These are phyloP conservation scores for Formicarius rufipectus DNA, from an alignment of 2,113 vertebrate species.

Conservation along the genomic window DNA sequence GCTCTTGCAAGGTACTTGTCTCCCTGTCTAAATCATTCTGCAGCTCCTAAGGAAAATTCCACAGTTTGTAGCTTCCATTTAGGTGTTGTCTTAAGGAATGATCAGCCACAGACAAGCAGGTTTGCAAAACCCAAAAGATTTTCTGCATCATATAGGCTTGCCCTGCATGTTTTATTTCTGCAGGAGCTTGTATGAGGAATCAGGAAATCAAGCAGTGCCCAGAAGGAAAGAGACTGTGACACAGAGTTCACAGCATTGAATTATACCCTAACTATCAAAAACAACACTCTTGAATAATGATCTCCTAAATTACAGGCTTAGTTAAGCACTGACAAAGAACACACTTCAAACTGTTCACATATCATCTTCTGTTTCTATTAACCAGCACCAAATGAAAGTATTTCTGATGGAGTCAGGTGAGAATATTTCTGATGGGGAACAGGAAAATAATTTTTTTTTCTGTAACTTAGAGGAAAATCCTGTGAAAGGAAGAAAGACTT, in stretches of 20 bases:
- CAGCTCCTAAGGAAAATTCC: conserved; percentile 80
- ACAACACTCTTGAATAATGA: neutral
- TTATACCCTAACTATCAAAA: neutral
- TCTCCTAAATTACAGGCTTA: neutral
- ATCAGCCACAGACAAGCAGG: neutral
- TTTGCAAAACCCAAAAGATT: neutral
- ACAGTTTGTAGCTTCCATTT: neutral
- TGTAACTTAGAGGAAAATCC: neutral
- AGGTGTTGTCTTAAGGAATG: neutral
- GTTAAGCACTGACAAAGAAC: neutral
- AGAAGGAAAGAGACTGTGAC: neutral
- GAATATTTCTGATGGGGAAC: neutral
- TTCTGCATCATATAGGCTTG: neutral
- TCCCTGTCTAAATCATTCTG: conserved; percentile 95
- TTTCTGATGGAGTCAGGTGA: neutral
- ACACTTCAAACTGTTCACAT: neutral
- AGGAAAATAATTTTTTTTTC: neutral
- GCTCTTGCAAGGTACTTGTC: conserved; percentile 87
- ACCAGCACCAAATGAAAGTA: neutral
- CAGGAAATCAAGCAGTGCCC: neutral
- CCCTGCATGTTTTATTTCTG: neutral
- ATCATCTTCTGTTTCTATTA: neutral
- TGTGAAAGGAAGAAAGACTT: neutral
- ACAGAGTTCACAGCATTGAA: neutral
- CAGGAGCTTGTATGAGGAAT: neutral